Base-by-base conservation (phyloP, 92 coral and sea anemone genomes). In the Epizoanthus fatuus region DNA sequence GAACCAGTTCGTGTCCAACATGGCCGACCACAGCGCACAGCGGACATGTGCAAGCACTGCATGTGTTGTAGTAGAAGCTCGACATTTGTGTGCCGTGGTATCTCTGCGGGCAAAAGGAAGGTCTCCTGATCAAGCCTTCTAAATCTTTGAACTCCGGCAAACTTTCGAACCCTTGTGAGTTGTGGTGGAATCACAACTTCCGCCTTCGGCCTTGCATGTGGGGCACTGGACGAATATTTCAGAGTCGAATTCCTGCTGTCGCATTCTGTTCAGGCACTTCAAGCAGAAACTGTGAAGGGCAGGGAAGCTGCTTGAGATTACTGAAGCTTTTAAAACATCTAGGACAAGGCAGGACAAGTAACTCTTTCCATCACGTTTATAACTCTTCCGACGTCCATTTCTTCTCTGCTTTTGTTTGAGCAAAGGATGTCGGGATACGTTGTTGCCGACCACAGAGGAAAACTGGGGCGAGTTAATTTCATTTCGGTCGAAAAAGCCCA, bases 271-370 rank as follows among this genome's bases (percentile, higher is more conserved):
- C 8, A 59, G 7, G 65, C 65, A 59, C 14, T 13, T 4, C 35
- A 59, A 13, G 16, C 65, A 59, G 65, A 59, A 59, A 59, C 11
- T 59, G 65, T 59, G 65, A 20, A 59, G 32, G 65, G n/a, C 65
- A 59, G 11, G 35, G 65, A 17, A 59, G 65, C 16, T 59, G 65
- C 25, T 59, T 59, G 16, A 25, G 65, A 17, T 59, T 16, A n/a
- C 35, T 59, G 29, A 17, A 59, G 5, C 8, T 20, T 25, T 59
- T 20, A 19, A 59, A 59, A 25, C 65, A 59, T 19, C 4, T 2
- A 59, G 8, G 65, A n/a, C 65, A 59, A n/a, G 29, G n/a, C n/a
- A 59, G 7, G 7, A 5, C 49, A 8, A 8, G 49, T 44, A 44
- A 44, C 7, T 6, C 49, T n/a, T n/a, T n/a, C n/a, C n/a, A n/a